Evolutionary conservation across 2,888 invertebrate species (phyloP), one percentile per base, ranked within the genome.

Genomic region (Andricus curvator): DNA sequence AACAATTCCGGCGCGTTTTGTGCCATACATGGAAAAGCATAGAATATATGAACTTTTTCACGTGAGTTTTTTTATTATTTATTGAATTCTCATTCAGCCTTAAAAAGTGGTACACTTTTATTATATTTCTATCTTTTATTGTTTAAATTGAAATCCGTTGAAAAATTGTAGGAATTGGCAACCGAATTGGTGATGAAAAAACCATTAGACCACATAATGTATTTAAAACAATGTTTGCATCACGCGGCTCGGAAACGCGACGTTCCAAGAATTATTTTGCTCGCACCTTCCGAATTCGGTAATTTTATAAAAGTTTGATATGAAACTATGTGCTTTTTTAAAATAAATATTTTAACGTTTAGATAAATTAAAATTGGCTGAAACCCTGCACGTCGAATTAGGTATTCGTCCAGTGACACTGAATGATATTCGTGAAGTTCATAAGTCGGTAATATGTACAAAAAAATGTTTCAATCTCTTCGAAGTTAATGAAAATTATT

Each of bases 11-110:
- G 86, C 93, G 62, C 93, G 93, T 88, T 95, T 95, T 87, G 89
- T 95, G 77, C 95, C 96, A 0, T 95, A 95, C 86, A 91, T 96
- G 80, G 96, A 96, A 88, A 95, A 94, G 88, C 94, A 95, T 89
- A 93, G 95, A 84, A 94, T 96, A 88, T 95, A 95, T 86, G 94
- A 95, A 91, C 90, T 96, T 13, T 95, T 96, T 87, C 94, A 95
- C 92, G 95, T 95, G 91, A 87, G 85, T 85, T 4, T 62, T 25
- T 33, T 2, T 41, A 37, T 37, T 9, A 79, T 5, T 76, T 2
- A 60, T 62, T 51, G 20, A 17, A 60, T 65, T 22, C 33, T 48
- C 37, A 6, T 65, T 78, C 6, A n/a, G n/a, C 56, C n/a, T 11
- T 22, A 4, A n/a, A n/a, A 56, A 56, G 9, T n/a, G 4, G n/a